Base-by-base conservation (phyloP, 2,797 vertebrate genomes). In the Gastrophryne carolinensis region DNA sequence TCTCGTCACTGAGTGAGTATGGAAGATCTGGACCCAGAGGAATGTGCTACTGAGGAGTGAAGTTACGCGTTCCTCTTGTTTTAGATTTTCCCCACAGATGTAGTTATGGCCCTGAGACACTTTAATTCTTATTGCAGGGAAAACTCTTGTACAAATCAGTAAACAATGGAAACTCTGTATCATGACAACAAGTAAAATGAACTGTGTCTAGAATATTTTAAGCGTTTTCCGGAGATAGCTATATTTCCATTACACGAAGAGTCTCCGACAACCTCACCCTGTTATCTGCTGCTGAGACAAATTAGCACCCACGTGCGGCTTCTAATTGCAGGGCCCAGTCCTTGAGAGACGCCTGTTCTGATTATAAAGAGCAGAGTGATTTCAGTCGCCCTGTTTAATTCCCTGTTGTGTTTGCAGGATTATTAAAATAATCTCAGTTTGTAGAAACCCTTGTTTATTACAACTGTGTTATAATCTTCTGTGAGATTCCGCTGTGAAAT, bases 321-420 rank as follows among this genome's bases (percentile, higher is more conserved):
- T 72, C 39, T 78, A 78, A 72, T 78, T 78, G 75, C 52, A 50
- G 58, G 41, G 53, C 47, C 17, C 49, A 41, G 30, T 50, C 39
- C 75, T 66, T 47, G 6, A 24, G 75, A 68, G 75, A 66, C 7
- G 10, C 30, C n/a, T 58, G 32, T 15, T 26, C 15, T 21, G 53
- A 39, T 52, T 78, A 78, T 72, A 78, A 72, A 78, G 72, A 78
- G 75, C 60, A 65, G 61, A 66, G 11, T 66, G 61, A 78, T 78
- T 78, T 53, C 61, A 66, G 75, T 53, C 73, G 52, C 65, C 15
- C 34, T 32, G 34, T 21, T 57, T 37, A 63, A 61, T 68, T 53
- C 64, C 56, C 73, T 47, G 32, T 58, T 72, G 44, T 64, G 30
- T 50, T 76, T n/a, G 17, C 3, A 30, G 24, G 29, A 69, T 21